Evolutionary conservation across 1,140 invertebrate genomes (phyloP).

Genomic region (Ostrea edulis): DNA sequence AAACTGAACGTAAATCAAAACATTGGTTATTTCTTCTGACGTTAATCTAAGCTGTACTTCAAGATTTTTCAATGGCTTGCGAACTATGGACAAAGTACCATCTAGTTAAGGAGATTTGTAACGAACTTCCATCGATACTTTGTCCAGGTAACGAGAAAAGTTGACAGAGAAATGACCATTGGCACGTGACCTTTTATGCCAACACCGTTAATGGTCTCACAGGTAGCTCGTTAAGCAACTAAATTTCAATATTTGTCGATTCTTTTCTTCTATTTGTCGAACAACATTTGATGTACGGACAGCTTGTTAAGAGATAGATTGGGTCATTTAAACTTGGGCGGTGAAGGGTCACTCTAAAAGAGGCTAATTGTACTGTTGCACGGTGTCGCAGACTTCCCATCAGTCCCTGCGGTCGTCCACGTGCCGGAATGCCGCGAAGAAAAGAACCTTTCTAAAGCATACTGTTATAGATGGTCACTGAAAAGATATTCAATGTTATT

Average conservation of each 20-base stretch:
- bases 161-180: background rate
- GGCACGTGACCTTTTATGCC: background rate
- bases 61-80: background rate
- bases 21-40: too few relatives aligned
- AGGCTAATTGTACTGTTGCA: background rate
- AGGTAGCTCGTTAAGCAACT: background rate
- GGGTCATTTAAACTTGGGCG: background rate
- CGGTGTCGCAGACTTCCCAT: background rate
- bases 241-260: background rate
- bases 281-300: background rate
- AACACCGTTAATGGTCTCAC: background rate
- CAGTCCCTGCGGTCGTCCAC: background rate
- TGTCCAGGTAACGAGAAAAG: background rate
- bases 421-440: background rate
- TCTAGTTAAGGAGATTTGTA: background rate
- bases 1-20: too few relatives aligned
- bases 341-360: background rate
- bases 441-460: too few relatives aligned
- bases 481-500: background rate
- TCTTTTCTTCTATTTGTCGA: background rate
- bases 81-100: background rate
- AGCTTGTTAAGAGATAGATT: background rate
- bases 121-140: background rate
- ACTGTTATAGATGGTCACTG: background rate
- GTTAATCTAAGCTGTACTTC: background rate